Base-by-base conservation (phyloP, 2,113 vertebrate species). In the Chaetorhynchus papuensis region DNA sequence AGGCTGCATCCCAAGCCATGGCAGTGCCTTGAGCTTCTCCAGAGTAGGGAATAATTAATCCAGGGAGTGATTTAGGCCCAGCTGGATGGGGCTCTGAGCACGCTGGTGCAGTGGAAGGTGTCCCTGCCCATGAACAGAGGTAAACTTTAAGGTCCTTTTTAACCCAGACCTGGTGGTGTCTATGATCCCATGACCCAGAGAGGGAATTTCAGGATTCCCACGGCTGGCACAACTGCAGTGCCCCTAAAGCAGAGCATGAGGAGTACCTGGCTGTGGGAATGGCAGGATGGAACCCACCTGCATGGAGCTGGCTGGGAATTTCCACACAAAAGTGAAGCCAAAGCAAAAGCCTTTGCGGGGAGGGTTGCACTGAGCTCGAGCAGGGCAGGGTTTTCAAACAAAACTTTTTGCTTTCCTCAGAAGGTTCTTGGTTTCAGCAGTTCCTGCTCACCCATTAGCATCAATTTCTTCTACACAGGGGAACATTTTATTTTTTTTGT, bases 281-380 rank as follows among this genome's bases (percentile, higher is more conserved):
- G 78, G 45, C 35, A 78, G 69, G 56, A 54, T 7, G 18, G 37
- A 56, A 17, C n/a, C 22, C 45, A 5, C 11, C 54, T 33, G 42
- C 44, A 18, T 5, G 19, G 70, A 54, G 24, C 57, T 64, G 33
- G 7, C 42, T 63, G 53, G 66, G n/a, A 64, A 56, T 45, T 37
- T 11, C 45, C 71, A 33, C 44, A 23, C 21, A 3, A 17, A 69
- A 74, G 11, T 4, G 12, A 41, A 60, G 24, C 16, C 39, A 87
- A 65, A 56, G 10, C 28, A 37, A 63, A 89, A 54, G 13, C 10
- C 15, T 60, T n/a, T 47, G 35, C 45, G 23, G 27, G 50, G 21
- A 57, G 9, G 3, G 9, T 2, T 79, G 31, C 37, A 20, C 31
- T 2, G 0, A 56, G 12, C 50, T 77, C 3, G 0, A 53, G 33